A percentile compares a stretch with the other conserved stretches of the same genome.
Evolutionary conservation across 1,140 invertebrate genomes (phyloP).

Genomic region (Drosophila pseudoananassae): DNA sequence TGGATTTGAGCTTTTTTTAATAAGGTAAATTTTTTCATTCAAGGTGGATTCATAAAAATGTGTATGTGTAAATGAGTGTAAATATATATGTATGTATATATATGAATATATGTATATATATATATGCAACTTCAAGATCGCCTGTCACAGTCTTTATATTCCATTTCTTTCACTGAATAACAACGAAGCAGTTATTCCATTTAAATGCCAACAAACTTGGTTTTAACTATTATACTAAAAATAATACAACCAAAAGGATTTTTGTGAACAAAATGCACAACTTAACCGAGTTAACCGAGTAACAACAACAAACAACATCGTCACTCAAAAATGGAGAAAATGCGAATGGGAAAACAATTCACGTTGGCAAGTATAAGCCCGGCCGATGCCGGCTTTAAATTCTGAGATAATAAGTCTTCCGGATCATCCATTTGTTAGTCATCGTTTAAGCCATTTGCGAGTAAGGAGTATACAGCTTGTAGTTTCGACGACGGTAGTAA

Average conservation of each 20-base stretch:
- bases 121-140: slow-evolving; percentile 73
- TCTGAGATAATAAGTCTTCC: slow-evolving; percentile 19
- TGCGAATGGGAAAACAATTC: slow-evolving; percentile 8
- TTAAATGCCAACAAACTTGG: slow-evolving; percentile 34
- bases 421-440: neutral
- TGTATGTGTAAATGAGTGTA: slow-evolving; percentile 38
- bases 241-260: slow-evolving; percentile 6
- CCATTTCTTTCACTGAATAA: slow-evolving; percentile 49
- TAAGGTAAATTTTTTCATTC: slow-evolving; percentile 51
- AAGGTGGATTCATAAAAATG: slow-evolving; percentile 60
- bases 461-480: slow-evolving; percentile 63
- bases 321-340: neutral
- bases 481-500: slow-evolving; percentile 76
- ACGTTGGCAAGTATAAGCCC: slow-evolving; percentile 17
- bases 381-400: neutral
- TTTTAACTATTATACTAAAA: slow-evolving; percentile 21
- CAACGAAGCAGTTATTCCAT: slow-evolving; percentile 38
- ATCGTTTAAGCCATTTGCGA: slow-evolving; percentile 69
- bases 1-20: slow-evolving; percentile 50
- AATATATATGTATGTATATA: slow-evolving; percentile 45
- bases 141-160: slow-evolving; percentile 73
- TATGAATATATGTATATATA: slow-evolving; percentile 46
- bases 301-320: slow-evolving; percentile 15
- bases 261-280: slow-evolving; percentile 24
- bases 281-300: slow-evolving; percentile 1